phyloP scores from a whole-genome alignment of 2,113 vertebrate genomes.

The Tauraco erythrolophus region DNA sequence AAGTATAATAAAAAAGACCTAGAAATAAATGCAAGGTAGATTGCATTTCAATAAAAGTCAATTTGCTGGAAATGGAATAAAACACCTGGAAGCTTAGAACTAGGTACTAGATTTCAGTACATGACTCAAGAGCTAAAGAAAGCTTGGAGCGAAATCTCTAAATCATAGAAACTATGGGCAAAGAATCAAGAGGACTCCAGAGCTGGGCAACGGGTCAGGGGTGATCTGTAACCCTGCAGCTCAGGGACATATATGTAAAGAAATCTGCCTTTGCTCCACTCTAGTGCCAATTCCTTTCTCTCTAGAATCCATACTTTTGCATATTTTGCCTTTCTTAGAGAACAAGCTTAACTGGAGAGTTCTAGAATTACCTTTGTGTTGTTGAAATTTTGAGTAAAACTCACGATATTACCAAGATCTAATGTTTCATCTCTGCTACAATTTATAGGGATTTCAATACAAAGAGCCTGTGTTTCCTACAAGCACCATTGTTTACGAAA shows the following conservation, averaged over 20 bases:
- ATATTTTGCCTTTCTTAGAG: neutral
- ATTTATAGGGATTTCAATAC: no score
- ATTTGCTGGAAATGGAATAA: neutral
- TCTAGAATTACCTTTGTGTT: neutral
- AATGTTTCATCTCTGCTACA: neutral
- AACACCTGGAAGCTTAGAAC: neutral
- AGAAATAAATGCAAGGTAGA: neutral
- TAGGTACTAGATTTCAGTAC: neutral
- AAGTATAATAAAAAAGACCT: neutral
- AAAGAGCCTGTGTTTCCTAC: neutral
- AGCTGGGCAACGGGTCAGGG: neutral
- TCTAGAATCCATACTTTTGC: neutral
- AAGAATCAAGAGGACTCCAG: neutral
- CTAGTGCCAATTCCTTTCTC: neutral
- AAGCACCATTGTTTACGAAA: neutral
- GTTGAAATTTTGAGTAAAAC: neutral
- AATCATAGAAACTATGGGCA: neutral
- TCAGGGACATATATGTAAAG: fast-evolving
- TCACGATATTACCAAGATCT: neutral
- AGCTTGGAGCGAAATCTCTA: neutral
- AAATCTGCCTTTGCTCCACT: neutral
- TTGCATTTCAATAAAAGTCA: neutral
- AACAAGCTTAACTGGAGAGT: neutral
- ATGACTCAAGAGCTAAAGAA: neutral
- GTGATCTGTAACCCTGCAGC: neutral